A percentile compares a stretch with the other conserved stretches of the same genome.
These are phyloP conservation scores for Cassiopea andromeda DNA, from an alignment of 30 jellyfish, hydroid and myxozoan genomes.

Conservation along the genomic window DNA sequence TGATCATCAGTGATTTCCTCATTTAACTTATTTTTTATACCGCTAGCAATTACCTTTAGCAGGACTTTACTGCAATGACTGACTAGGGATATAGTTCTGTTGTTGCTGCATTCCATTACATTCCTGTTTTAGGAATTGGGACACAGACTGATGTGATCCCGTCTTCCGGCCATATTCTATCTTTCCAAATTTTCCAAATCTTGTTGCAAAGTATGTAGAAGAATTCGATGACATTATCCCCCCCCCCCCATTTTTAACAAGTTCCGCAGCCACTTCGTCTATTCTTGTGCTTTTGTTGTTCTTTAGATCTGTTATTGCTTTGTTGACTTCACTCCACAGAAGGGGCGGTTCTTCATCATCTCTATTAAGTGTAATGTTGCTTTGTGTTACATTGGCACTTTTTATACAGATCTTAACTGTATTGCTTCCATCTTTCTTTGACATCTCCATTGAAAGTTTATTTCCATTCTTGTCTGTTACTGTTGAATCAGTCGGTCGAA, in stretches of 20 bases:
- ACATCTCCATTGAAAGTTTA: constrained; percentile 12
- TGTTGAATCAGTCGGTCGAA: background rate
- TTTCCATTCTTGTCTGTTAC: constrained; percentile 5
- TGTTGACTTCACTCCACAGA: constrained; percentile 10
- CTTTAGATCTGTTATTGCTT: constrained; percentile 48
- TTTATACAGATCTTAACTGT: background rate
- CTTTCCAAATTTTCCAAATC: constrained; percentile 11
- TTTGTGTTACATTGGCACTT: background rate
- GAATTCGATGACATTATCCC: background rate
- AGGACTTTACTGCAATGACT: no score
- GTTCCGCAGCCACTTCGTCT: constrained; percentile 45
- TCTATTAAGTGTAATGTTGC: background rate
- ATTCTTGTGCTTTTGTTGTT: constrained; percentile 33
- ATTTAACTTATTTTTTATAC: no score
- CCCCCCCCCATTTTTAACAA: constrained; percentile 28
- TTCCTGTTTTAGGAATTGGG: constrained; percentile 46
- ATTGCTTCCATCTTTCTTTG: constrained; percentile 23
- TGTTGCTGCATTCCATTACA: no score
- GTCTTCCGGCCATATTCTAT: constrained; percentile 50
- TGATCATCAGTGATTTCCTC: no score
- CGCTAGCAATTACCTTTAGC: no score
- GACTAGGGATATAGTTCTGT: no score
- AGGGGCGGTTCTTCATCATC: constrained; percentile 36
- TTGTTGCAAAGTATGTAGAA: constrained; percentile 32
- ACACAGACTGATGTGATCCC: constrained; percentile 49